Evolutionary conservation across 2,113 vertebrate genomes (phyloP), one percentile per base, ranked within the genome.

Genomic region (Capreolus pygargus): DNA sequence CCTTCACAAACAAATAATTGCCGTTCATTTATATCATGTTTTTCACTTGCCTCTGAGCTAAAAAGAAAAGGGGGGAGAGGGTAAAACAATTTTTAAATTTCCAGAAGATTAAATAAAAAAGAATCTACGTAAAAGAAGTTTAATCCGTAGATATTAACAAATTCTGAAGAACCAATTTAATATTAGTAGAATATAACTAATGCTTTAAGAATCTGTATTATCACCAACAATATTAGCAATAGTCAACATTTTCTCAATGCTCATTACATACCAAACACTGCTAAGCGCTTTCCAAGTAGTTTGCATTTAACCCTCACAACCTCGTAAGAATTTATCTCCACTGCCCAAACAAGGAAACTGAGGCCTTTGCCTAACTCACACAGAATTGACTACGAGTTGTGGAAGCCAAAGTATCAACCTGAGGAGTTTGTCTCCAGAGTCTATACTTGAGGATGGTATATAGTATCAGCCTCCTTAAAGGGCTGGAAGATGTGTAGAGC

Each of bases 1-100:
- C n/a, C 50, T 92, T 97, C 79, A 89, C 6, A 55, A 47, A 90
- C 64, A 95, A 94, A 97, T 43, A 89, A 95, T 0, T 70, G 43
- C 52, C 1, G 3, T 57, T 91, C 91, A 96, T 81, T 96, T 94
- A 84, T 95, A 88, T 81, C 58, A 93, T 36, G 45, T 52, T 86
- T 98, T 93, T 93, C 90, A 89, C 39, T 89, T 83, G 78, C n/a
- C 50, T 39, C 36, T 60, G 45, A 85, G 54, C 36, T 84, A 60
- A 94, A 90, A 92, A 92, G 57, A 92, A 83, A 60, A 43, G 28
- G 78, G 76, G 78, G 45, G 16, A 6, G 3, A 2, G 23, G 19
- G 36, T 55, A 70, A 58, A 70, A 79, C 55, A 82, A 89, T 74
- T 54, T 70, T 64, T 54, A 94, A 81, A 27, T 43, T 55, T 94